Evolutionary conservation across 2,113 vertebrate species (phyloP).

Genomic region (Toxotes jaculatrix): DNA sequence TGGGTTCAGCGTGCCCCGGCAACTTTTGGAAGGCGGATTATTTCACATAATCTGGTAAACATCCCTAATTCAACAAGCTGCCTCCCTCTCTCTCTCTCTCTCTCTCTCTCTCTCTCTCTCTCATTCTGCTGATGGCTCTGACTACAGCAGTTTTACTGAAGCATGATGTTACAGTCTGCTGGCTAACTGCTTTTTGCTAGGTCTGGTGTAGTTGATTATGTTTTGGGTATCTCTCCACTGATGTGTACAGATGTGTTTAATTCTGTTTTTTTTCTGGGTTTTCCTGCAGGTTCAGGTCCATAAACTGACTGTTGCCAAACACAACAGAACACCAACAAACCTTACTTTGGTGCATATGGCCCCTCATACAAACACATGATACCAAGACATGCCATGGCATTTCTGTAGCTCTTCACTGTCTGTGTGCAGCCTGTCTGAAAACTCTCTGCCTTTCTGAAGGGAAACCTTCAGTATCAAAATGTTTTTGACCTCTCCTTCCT

Average conservation of each 20-base stretch:
- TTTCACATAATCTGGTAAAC: constrained; percentile 47
- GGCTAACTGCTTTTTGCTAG: constrained; percentile 12
- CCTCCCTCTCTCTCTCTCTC: too few species aligned
- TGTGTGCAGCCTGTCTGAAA: neutral
- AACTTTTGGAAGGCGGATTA: constrained; percentile 39
- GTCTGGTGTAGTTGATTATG: neutral
- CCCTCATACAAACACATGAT: too few species aligned
- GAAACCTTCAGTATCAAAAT: constrained; percentile 21
- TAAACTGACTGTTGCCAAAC: too few species aligned
- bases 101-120: neutral
- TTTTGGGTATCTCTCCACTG: neutral
- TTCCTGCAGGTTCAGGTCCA: neutral
- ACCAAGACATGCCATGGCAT: neutral
- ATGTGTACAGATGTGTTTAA: neutral
- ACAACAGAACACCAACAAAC: too few species aligned
- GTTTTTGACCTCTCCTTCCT: constrained; percentile 11
- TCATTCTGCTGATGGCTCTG: constrained; percentile 5
- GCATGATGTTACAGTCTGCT: constrained; percentile 41
- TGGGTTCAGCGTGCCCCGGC: neutral
- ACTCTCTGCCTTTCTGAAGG: constrained; percentile 2
- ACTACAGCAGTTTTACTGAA: constrained; percentile 40
- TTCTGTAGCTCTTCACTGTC: constrained; percentile 7
- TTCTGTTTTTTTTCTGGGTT: neutral
- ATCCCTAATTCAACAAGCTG: constrained; percentile 39
- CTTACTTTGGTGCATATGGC: too few species aligned